Evolutionary conservation across 2,113 vertebrate genomes (phyloP).

Genomic region (Caranx ignobilis): DNA sequence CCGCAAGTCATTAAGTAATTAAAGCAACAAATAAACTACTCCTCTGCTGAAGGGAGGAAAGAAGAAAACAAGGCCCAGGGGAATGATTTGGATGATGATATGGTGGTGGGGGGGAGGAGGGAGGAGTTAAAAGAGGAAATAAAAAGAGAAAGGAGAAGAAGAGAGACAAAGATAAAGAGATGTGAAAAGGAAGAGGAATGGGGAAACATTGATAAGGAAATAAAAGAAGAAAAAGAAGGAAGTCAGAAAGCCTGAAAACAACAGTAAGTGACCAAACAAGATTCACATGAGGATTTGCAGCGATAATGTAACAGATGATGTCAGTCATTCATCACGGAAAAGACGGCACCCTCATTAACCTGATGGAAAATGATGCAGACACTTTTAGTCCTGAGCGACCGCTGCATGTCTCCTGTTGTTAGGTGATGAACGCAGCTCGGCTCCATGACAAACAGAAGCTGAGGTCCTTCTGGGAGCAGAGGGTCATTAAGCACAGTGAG

Average conservation of each 20-base stretch:
- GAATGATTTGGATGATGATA: neutral
- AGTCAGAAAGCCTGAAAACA: neutral
- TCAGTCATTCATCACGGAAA: neutral
- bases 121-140: conserved; percentile 51
- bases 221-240: neutral
- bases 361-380: neutral
- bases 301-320: neutral
- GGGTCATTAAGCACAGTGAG: conserved; percentile 52
- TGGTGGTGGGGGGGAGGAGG: conserved; percentile 20
- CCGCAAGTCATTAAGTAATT: too few species aligned
- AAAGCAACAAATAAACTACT: too few species aligned
- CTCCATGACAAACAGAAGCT: conserved; percentile 71
- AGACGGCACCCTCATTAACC: neutral
- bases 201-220: neutral
- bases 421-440: conserved; percentile 63
- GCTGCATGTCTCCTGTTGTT: neutral
- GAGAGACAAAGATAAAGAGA: conserved; percentile 10
- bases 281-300: neutral
- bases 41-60: neutral
- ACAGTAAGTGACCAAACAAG: conserved; percentile 30
- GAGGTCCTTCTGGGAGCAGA: conserved; percentile 70
- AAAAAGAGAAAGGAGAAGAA: conserved; percentile 28
- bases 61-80: neutral
- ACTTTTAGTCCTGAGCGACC: neutral
- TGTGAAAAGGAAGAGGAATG: conserved; percentile 4